Base-by-base conservation (phyloP, 1,140 invertebrate species). In the Bursaphelenchus mucronatus region DNA sequence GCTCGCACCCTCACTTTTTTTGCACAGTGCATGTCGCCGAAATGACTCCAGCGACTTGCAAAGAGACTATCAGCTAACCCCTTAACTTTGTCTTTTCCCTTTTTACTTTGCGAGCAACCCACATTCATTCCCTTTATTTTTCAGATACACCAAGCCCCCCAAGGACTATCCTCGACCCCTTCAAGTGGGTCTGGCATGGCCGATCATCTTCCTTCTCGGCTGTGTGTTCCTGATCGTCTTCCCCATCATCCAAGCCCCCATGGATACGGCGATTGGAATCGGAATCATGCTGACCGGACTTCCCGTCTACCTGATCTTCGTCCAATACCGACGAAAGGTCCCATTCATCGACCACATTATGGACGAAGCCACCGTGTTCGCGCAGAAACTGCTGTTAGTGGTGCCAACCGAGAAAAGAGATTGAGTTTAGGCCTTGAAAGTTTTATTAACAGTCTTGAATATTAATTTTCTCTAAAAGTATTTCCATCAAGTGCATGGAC, bases 221-320 rank as follows among this genome's bases (percentile, higher is more conserved):
- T 94, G 92, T 10, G 83, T 94, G 4, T 91, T 96, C 76, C 90
- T 98, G 58, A 92, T 92, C 9, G 85, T 94, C 30, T 89, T 97
- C n/a, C 94, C 95, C 19, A 91, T 97, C 86, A 87, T 90, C 67
- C 91, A 90, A 30, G 92, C 89, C 68, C 94, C 94, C 3, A 84
- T 88, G 3, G 92, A 96, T 84, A 97, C 94, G 57, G 86, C 88
- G 4, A 88, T 90, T 76, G 93, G 91, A n/a, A 84, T 89, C 7
- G 75, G 88, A 13, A 92, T 96, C 71, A 94, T 92, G 2, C 76
- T 90, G 17, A 87, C 89, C 50, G 93, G 92, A 8, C 86, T 95
- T 53, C 93, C 93, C 1, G 87, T 90, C 21, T 96, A 94, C 82
- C 87, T 87, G 65, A 70, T 89, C 9, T 88, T 90, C 50, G 87